phyloP scores from a whole-genome alignment of 2,888 invertebrate genomes.

The Pollenia amentaria region DNA sequence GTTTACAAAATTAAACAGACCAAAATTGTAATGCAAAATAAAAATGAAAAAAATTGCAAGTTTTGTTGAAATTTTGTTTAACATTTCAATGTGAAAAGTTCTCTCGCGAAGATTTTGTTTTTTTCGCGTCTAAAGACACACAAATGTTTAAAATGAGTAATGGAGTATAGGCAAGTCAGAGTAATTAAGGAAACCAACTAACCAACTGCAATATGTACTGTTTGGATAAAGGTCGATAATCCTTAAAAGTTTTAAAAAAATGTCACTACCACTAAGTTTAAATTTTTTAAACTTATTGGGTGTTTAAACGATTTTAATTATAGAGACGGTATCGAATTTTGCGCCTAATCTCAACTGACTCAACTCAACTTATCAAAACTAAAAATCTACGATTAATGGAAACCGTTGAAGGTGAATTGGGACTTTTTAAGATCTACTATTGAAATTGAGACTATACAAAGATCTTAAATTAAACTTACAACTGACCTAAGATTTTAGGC shows the following conservation, averaged over 20 bases:
- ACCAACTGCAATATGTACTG: conserved; percentile 7
- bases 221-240: conserved; percentile 38
- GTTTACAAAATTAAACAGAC: conserved; percentile 64
- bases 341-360: no score
- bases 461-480: no score
- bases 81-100: conserved; percentile 70
- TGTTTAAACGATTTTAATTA: no score
- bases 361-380: no score
- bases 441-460: no score
- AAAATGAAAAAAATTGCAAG: conserved; percentile 37
- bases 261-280: not conserved
- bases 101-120: not conserved
- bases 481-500: no score
- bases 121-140: not conserved
- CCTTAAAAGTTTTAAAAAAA: conserved; percentile 15
- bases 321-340: no score
- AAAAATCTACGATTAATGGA: no score
- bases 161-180: conserved; percentile 4
- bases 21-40: conserved; percentile 40
- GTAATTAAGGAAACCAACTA: conserved; percentile 47
- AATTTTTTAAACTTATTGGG: no score
- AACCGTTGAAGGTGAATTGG: no score
- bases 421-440: no score
- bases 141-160: conserved; percentile 37
- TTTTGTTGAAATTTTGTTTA: conserved; percentile 50